A percentile compares a stretch with the other conserved stretches of the same genome.
phyloP scores from a whole-genome alignment of 2,888 invertebrate species.

The Agrotis exclamationis region DNA sequence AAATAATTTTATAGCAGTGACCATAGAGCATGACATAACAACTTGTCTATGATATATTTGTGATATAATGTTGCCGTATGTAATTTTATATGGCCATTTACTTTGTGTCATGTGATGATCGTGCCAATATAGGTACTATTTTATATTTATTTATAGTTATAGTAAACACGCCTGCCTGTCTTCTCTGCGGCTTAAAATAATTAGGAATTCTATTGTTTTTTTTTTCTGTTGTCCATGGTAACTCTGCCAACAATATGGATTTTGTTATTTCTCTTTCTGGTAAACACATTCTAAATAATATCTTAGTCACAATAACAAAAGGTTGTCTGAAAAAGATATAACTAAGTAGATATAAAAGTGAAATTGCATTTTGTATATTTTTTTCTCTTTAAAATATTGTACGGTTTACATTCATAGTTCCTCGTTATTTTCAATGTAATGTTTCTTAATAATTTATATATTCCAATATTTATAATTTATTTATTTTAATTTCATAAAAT shows the following conservation, averaged over 20 bases:
- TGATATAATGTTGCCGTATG: constrained; percentile 17
- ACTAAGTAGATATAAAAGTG: constrained; percentile 13
- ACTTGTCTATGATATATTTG: constrained; percentile 13
- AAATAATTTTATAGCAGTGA: constrained; percentile 25
- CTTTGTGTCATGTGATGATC: constrained; percentile 19
- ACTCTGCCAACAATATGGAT: constrained; percentile 32
- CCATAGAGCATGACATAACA: constrained; percentile 28
- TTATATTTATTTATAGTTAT: constrained; percentile 13
- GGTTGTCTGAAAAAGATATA: no score
- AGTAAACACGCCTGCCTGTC: background rate
- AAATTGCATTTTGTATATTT: constrained; percentile 2
- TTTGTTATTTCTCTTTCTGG: constrained; percentile 13
- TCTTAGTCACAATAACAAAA: constrained; percentile 19
- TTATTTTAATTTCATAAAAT: no score
- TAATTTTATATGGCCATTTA: constrained; percentile 26
- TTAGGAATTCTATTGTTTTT: constrained; percentile 32
- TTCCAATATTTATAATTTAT: no score
- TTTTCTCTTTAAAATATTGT: background rate
- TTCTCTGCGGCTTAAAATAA: constrained; percentile 29
- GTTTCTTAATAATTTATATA: no score
- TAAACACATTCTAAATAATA: constrained; percentile 13
- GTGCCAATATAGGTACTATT: constrained; percentile 22
- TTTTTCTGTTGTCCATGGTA: constrained; percentile 14
- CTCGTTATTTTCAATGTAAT: no score
- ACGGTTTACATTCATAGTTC: background rate